phyloP scores from a whole-genome alignment of 2,113 vertebrate genomes.

The Camelus dromedarius region DNA sequence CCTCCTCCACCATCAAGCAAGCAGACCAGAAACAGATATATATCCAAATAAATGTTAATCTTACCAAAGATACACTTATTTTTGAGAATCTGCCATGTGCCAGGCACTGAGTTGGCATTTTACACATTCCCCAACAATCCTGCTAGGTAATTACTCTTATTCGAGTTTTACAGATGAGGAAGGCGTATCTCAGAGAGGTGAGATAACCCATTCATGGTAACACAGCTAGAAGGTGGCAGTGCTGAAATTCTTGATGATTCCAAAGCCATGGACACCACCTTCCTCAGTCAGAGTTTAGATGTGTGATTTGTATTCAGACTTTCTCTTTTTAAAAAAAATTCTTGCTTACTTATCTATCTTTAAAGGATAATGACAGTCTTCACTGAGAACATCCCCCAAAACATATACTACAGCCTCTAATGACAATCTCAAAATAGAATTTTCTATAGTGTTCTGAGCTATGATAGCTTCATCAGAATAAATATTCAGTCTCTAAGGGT shows the following conservation, averaged over 20 bases:
- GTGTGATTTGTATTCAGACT: not conserved
- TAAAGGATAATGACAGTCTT: slow-evolving; percentile 48
- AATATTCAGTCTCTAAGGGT: not conserved
- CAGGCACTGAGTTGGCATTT: not conserved
- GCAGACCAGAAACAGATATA: not conserved
- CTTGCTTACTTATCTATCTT: not conserved
- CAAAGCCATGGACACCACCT: not conserved
- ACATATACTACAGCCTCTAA: not conserved
- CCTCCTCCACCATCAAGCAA: not conserved
- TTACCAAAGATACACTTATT: not conserved
- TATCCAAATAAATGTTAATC: not conserved
- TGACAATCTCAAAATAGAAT: not conserved
- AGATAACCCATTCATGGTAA: not conserved
- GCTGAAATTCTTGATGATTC: not conserved
- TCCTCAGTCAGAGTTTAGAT: not conserved
- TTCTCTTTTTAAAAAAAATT: not conserved
- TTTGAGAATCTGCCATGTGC: not conserved
- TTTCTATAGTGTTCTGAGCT: slow-evolving; percentile 35
- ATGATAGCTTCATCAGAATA: not conserved
- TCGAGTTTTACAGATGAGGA: not conserved
- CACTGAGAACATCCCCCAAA: not conserved
- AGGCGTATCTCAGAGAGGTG: not conserved
- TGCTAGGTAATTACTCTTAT: not conserved
- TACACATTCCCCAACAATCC: not conserved
- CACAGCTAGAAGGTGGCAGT: not conserved